Percentiles rank a stretch among this genome's conserved stretches.
phyloP scores from a whole-genome alignment of 2,888 invertebrate species.

The Eugnorisma glareosa region DNA sequence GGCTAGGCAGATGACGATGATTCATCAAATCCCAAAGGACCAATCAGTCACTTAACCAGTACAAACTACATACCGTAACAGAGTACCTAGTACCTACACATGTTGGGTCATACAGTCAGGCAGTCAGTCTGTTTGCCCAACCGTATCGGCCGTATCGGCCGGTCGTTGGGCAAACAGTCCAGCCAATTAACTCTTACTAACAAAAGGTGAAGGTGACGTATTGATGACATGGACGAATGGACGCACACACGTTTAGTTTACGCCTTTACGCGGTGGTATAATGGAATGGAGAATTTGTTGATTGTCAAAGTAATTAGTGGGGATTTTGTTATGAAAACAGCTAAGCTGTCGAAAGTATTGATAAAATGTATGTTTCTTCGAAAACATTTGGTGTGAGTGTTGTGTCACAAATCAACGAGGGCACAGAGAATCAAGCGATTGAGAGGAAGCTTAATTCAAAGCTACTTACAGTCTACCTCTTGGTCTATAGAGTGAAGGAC shows the following conservation, averaged over 20 bases:
- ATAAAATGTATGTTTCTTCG: background rate
- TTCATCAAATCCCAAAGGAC: background rate
- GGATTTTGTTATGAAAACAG: background rate
- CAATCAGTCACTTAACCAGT: background rate
- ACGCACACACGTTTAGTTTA: slow-evolving; percentile 7
- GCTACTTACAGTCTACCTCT: background rate
- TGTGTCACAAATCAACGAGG: background rate
- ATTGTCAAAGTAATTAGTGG: background rate
- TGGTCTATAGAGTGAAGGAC: background rate
- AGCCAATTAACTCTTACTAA: slow-evolving; percentile 47
- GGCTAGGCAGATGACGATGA: no score
- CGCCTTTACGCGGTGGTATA: background rate
- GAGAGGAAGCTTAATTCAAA: background rate
- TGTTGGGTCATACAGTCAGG: slow-evolving; percentile 14
- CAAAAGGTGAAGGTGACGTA: slow-evolving; percentile 48
- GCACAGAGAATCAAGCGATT: background rate
- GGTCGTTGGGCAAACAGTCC: slow-evolving; percentile 43
- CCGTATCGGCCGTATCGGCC: slow-evolving; percentile 28
- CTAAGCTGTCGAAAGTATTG: background rate
- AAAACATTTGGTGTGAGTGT: background rate
- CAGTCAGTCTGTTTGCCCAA: slow-evolving; percentile 27
- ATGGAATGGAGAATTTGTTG: background rate
- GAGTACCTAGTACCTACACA: slow-evolving; percentile 5
- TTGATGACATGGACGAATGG: slow-evolving; percentile 24
- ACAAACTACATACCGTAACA: slow-evolving; percentile 14